phyloP scores from a whole-genome alignment of 2,888 invertebrate genomes.

The Drosophila mimica region DNA sequence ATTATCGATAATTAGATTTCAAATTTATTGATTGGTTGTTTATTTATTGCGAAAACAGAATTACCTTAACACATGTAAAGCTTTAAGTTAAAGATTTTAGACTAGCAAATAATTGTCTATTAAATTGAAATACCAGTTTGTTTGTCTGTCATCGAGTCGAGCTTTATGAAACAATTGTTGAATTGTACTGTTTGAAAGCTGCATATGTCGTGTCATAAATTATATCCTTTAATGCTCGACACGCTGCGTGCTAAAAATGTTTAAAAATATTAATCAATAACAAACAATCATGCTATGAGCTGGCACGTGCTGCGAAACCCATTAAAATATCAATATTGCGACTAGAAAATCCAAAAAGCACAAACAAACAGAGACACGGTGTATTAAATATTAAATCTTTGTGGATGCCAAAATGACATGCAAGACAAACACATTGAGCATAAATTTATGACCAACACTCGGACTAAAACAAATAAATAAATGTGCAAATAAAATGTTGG shows the following conservation, averaged over 20 bases:
- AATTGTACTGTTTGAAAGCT: slow-evolving; percentile 51
- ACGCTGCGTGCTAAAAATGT: slow-evolving; percentile 35
- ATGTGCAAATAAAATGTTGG: slow-evolving; percentile 40
- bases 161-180: slow-evolving; percentile 20
- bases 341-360: slow-evolving; percentile 35
- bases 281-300: slow-evolving; percentile 49
- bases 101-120: background rate
- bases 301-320: slow-evolving; percentile 76
- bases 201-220: slow-evolving; percentile 54
- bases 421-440: slow-evolving; percentile 70
- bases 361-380: slow-evolving; percentile 20
- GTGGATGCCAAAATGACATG: slow-evolving; percentile 73
- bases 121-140: background rate
- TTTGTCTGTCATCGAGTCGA: background rate
- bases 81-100: too few relatives aligned
- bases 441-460: slow-evolving; percentile 63
- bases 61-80: background rate
- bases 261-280: slow-evolving; percentile 53
- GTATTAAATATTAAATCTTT: slow-evolving; percentile 72
- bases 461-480: slow-evolving; percentile 47
- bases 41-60: background rate
- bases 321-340: slow-evolving; percentile 65
- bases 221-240: slow-evolving; percentile 39
- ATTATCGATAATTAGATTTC: background rate
- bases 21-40: background rate